Percentiles rank a stretch among this genome's conserved stretches.
phyloP scores from a whole-genome alignment of 2,888 invertebrate species.

The Bugulina stolonifera region DNA sequence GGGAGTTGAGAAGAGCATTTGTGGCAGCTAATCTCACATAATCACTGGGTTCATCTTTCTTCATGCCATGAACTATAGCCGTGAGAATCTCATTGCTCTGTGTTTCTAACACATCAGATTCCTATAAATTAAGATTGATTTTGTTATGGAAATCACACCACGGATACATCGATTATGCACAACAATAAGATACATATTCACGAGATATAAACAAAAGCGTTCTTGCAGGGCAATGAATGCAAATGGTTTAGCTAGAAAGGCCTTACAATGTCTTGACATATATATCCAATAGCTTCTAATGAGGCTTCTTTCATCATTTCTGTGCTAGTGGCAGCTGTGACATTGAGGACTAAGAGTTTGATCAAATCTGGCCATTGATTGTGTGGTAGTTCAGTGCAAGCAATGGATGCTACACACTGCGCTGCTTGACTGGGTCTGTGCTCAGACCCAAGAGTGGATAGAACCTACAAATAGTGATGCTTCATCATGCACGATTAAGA shows the following conservation, averaged over 20 bases:
- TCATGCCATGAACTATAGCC: slow-evolving; percentile 98
- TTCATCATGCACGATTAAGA: neutral
- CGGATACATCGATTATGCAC: neutral
- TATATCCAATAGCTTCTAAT: slow-evolving; percentile 95
- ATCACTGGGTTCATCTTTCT: slow-evolving; percentile 82
- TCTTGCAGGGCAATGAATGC: too few species aligned
- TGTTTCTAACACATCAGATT: slow-evolving; percentile 80
- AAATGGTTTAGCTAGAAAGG: too few species aligned
- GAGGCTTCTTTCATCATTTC: slow-evolving; percentile 95
- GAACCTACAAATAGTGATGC: slow-evolving; percentile 62
- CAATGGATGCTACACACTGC: slow-evolving; percentile 97
- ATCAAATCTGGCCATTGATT: slow-evolving; percentile 90
- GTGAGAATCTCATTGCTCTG: slow-evolving; percentile 95
- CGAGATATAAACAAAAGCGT: slow-evolving; percentile 22
- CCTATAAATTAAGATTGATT: too few species aligned
- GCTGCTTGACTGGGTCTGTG: slow-evolving; percentile 93
- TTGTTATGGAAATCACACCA: too few species aligned
- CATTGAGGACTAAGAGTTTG: slow-evolving; percentile 76
- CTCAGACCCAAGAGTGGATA: slow-evolving; percentile 91
- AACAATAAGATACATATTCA: too few species aligned
- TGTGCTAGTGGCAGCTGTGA: slow-evolving; percentile 70
- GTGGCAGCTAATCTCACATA: slow-evolving; percentile 94
- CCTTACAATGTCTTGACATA: slow-evolving; percentile 87
- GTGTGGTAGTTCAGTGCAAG: slow-evolving; percentile 87
- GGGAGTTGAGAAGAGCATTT: slow-evolving; percentile 87